Percentiles rank a stretch among this genome's conserved stretches.
phyloP scores from a whole-genome alignment of 2,797 vertebrate genomes.

The Rhynchonycteris naso region DNA sequence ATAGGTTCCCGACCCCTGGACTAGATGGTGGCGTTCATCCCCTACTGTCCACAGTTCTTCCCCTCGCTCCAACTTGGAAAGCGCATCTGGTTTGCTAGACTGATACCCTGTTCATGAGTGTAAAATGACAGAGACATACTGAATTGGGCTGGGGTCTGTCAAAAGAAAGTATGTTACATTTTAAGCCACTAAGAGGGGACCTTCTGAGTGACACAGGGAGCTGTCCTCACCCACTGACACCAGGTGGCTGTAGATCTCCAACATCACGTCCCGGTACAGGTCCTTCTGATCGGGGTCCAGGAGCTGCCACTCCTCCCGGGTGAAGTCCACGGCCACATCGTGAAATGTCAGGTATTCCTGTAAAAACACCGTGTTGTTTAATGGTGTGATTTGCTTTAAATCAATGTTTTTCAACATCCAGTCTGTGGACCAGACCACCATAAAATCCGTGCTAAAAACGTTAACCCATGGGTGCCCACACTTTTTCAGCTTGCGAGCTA shows the following conservation, averaged over 20 bases:
- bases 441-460: no score
- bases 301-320: conserved; percentile 74
- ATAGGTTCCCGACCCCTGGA: no score
- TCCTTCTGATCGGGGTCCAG: conserved; percentile 60
- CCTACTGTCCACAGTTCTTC: not conserved
- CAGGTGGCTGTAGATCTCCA: conserved; percentile 67
- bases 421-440: no score
- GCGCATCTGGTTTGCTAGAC: not conserved
- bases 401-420: no score
- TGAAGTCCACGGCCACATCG: conserved; percentile 72
- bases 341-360: conserved; percentile 51
- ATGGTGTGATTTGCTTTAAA: not conserved
- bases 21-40: not conserved
- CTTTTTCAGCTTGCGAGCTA: no score
- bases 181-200: not conserved
- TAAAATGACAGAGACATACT: not conserved
- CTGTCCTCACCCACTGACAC: conserved; percentile 38
- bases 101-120: not conserved
- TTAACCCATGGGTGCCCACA: no score
- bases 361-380: not conserved
- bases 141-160: not conserved
- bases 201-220: not conserved
- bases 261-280: conserved; percentile 72
- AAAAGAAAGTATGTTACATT: not conserved
- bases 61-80: not conserved